A percentile compares a stretch with the other conserved stretches of the same genome.
Evolutionary conservation across 2,797 vertebrate genomes (phyloP).

Genomic region (Petrocephalus schoutedeni): DNA sequence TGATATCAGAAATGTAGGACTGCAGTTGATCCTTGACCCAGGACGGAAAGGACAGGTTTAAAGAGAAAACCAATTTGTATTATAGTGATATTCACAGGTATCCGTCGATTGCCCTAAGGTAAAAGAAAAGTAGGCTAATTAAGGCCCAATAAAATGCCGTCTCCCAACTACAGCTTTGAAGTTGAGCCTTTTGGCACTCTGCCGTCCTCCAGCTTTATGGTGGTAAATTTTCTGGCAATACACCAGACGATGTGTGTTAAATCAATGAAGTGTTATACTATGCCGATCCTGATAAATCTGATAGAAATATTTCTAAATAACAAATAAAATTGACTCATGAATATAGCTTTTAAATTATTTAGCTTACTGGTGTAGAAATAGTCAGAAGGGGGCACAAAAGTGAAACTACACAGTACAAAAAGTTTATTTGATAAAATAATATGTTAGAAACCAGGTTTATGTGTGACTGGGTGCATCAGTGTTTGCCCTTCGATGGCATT

Average conservation of each 20-base stretch:
- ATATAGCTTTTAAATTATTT: neutral
- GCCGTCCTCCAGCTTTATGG: constrained; percentile 36
- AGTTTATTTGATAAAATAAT: neutral
- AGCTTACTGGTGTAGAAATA: neutral
- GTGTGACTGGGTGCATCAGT: neutral
- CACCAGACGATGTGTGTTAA: neutral
- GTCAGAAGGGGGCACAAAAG: neutral
- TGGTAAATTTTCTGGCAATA: neutral
- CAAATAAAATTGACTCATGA: neutral
- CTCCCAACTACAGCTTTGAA: constrained; percentile 49
- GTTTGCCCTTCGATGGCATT: neutral
- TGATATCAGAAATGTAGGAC: neutral
- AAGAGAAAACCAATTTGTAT: neutral
- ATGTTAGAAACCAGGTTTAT: neutral
- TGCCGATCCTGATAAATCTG: neutral
- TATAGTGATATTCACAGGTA: neutral
- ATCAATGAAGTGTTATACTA: neutral
- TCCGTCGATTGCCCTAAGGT: neutral
- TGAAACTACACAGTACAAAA: neutral
- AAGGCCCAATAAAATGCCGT: constrained; percentile 39
- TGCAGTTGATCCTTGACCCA: neutral
- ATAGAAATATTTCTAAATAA: neutral
- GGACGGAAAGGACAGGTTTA: neutral
- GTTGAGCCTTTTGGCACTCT: constrained; percentile 49
- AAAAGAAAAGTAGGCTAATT: constrained; percentile 9